A percentile compares a stretch with the other conserved stretches of the same genome.
These are phyloP conservation scores for Pseudopleuronectes americanus DNA, from an alignment of 2,797 vertebrate species.

Conservation along the genomic window DNA sequence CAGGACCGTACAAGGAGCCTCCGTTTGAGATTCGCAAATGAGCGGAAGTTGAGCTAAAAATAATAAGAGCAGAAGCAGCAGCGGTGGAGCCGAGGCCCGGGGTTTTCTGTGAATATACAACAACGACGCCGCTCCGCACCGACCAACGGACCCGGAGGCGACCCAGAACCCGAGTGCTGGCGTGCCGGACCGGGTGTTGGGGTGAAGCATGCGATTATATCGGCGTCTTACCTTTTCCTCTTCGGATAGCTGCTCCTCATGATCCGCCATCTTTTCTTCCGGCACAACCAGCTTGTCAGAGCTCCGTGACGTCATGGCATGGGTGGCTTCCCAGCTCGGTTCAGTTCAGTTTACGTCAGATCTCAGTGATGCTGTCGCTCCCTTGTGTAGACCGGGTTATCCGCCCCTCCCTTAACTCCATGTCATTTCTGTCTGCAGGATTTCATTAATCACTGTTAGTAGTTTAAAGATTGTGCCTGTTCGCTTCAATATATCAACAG, in stretches of 20 bases:
- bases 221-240: conserved; percentile 81
- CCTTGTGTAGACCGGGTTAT: too few relatives aligned
- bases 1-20: conserved; percentile 84
- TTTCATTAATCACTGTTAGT: too few relatives aligned
- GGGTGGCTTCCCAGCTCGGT: conserved; percentile 62
- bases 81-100: conserved; percentile 55
- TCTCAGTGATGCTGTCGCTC: too few relatives aligned
- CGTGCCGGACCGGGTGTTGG: neutral
- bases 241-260: conserved; percentile 84
- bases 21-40: conserved; percentile 69
- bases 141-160: accelerated
- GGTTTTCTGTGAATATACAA: neutral
- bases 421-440: too few relatives aligned
- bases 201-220: neutral
- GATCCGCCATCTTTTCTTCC: conserved; percentile 88
- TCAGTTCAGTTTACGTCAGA: neutral
- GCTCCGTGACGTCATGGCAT: conserved; percentile 76
- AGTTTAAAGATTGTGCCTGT: too few relatives aligned
- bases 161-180: accelerated
- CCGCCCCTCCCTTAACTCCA: too few relatives aligned
- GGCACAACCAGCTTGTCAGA: conserved; percentile 84
- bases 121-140: neutral
- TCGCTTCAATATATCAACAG: too few relatives aligned
- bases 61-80: conserved; percentile 75
- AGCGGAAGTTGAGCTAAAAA: conserved; percentile 87